Base-by-base conservation (phyloP, 1,140 invertebrate genomes). In the Ips nitidus region DNA sequence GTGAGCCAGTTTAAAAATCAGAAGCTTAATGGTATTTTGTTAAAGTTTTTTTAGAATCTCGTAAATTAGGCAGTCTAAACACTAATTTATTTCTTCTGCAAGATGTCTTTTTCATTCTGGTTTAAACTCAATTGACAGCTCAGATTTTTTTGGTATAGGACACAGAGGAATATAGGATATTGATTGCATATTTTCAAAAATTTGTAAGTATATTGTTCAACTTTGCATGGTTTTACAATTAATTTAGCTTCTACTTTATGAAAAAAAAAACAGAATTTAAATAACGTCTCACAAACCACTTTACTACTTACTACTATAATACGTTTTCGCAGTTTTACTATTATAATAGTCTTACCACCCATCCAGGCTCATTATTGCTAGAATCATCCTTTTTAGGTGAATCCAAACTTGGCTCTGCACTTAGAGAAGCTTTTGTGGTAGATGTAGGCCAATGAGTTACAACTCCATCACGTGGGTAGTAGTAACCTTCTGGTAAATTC, bases 371-470 rank as follows among this genome's bases (percentile, higher is more conserved):
- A 42, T 74, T 40, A 37, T 36, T 60, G 6, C n/a, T 39, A 36
- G 42, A 7, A 22, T 47, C 45, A 22, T 22, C 22, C 22, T 22
- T 22, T 22, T 22, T 22, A 5, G 45, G 45, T 47, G 45, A n/a
- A 47, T 47, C n/a, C 4, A n/a, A 47, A 6, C 36, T 7, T 67
- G 42, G 61, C 8, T 43, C 52, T 56, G 60, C 66, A 62, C 7
- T 63, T 61, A 1, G 38, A 38, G n/a, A 8, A 39, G 59, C 42
- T 45, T 45, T 45, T 3, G 41, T 47, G 4, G 59, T 47, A 7
- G 69, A 41, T 45, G 66, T 39, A 22, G 55, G 62, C 58, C 64
- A 75, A 59, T 75, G 66, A 36, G 74, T 75, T 42, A 73, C 74
- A n/a, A 75, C 63, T 8, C 61, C 65, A 52, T 74, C 74, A 64